Conservation (phyloP, 2,888 invertebrate genomes). For the Theristus sp. region DNA sequence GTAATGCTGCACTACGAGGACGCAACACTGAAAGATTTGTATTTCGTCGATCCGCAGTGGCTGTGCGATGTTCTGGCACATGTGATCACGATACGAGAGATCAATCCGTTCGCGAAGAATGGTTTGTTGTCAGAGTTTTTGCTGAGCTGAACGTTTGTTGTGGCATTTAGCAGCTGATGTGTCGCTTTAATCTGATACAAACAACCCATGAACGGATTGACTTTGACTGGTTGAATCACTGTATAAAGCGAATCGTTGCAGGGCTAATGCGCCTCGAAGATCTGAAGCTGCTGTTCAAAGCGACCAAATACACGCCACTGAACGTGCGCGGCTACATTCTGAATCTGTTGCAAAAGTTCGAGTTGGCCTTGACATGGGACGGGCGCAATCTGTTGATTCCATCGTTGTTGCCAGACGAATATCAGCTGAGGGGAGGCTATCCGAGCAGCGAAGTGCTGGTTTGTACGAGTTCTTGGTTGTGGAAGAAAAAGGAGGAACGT, state of each 20-base stretch:
- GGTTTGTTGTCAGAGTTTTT: slow-evolving; percentile 43
- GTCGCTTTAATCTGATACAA: too few species aligned
- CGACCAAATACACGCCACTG: slow-evolving; percentile 52
- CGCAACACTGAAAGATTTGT: slow-evolving; percentile 73
- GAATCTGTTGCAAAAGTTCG: slow-evolving; percentile 80
- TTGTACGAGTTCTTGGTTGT: too few species aligned
- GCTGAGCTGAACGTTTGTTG: too few species aligned
- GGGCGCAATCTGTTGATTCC: slow-evolving; percentile 71
- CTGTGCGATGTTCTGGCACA: slow-evolving; percentile 90
- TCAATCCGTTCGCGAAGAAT: slow-evolving; percentile 77
- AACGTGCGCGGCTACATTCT: slow-evolving; percentile 61
- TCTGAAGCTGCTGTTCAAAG: slow-evolving; percentile 72
- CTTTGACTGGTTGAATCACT: slow-evolving; percentile 7
- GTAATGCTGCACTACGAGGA: slow-evolving; percentile 84
- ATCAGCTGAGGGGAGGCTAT: slow-evolving; percentile 39
- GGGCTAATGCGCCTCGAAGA: slow-evolving; percentile 83
- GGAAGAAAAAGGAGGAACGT: too few species aligned
- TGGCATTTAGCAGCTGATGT: too few species aligned
- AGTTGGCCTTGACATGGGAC: slow-evolving; percentile 90
- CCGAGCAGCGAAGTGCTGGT: slow-evolving; percentile 31
- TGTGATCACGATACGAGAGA: slow-evolving; percentile 86
- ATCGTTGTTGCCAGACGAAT: slow-evolving; percentile 64
- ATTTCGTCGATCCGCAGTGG: slow-evolving; percentile 95
- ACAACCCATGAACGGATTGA: too few species aligned
- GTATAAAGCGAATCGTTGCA: slow-evolving; percentile 39